These are phyloP conservation scores for Malurus elegans DNA, from an alignment of 2,113 vertebrate genomes.

Conservation along the genomic window DNA sequence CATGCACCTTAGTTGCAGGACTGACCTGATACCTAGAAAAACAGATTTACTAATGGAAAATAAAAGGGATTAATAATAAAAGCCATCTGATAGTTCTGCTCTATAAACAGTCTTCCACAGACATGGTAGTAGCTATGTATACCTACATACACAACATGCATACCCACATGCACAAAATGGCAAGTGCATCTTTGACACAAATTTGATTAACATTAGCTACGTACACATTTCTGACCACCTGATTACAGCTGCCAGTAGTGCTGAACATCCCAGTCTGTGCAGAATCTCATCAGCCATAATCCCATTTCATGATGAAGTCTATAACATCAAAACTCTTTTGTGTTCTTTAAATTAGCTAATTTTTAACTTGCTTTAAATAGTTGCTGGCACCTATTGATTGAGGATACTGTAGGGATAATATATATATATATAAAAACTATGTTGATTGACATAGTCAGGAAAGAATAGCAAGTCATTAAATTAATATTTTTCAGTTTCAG, in stretches of 20 bases:
- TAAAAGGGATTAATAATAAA: background rate
- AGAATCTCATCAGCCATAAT: accelerated
- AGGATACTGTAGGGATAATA: background rate
- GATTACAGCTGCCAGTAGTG: background rate
- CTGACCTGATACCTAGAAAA: background rate
- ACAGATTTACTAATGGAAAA: background rate
- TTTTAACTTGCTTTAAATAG: background rate
- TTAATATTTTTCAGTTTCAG: background rate
- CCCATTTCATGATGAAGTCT: background rate
- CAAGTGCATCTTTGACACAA: background rate
- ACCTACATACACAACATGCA: background rate
- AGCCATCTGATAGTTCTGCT: background rate
- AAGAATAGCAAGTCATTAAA: background rate
- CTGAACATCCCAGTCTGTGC: background rate
- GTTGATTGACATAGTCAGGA: background rate
- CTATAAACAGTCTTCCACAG: background rate
- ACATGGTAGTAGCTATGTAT: background rate
- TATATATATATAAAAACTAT: background rate
- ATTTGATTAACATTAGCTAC: background rate
- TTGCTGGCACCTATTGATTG: background rate
- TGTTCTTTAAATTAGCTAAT: background rate
- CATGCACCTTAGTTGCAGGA: background rate
- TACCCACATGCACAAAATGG: background rate
- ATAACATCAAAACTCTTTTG: background rate
- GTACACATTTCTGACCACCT: background rate